Base-by-base conservation (phyloP, 2,113 vertebrate genomes). In the Pelecanoides urinatrix region DNA sequence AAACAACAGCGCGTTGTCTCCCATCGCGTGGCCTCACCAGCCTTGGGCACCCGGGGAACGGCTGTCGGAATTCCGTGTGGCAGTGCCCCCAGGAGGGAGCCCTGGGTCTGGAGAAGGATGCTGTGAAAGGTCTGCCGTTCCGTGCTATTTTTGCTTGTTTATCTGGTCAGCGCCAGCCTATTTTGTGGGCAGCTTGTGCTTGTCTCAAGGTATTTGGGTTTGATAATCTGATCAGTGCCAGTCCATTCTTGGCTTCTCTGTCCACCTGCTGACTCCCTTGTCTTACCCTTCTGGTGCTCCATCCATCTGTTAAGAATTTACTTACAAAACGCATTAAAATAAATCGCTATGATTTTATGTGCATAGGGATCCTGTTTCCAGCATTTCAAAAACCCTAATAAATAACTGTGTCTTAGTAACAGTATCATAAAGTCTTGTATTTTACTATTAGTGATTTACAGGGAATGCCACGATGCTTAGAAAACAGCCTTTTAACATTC, bases 301-400 rank as follows among this genome's bases (percentile, higher is more conserved):
- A 72, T 97, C 98, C 98, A 98, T 98, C 98, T 98, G 98, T 96
- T 97, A 97, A 91, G 96, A 97, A 98, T 98, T 98, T 98, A 90
- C 93, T 98, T 97, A 98, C 96, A 97, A 97, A 97, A 95, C 44
- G 83, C 95, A 93, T 96, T 97, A 90, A 96, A 97, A 96, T 96
- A 95, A 95, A 97, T 94, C 94, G 40, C 74, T 90, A 21, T 59
- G 90, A 29, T 81, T 79, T 84, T 73, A 29, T 50, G 68, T 79
- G 75, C 77, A 20, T 19, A 13, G 83, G 30, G 71, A 59, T 68
- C 36, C 45, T 79, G 66, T 68, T 95, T 38, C 23, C 47, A 79
- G 87, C n/a, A 21, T n/a, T 71, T 81, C 85, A 56, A 32, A 44
- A 70, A 50, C 17, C 52, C 83, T 70, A 19, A 7, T 77, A 68